phyloP scores from a whole-genome alignment of 2,888 invertebrate species.

The Amphimallon solstitiale region DNA sequence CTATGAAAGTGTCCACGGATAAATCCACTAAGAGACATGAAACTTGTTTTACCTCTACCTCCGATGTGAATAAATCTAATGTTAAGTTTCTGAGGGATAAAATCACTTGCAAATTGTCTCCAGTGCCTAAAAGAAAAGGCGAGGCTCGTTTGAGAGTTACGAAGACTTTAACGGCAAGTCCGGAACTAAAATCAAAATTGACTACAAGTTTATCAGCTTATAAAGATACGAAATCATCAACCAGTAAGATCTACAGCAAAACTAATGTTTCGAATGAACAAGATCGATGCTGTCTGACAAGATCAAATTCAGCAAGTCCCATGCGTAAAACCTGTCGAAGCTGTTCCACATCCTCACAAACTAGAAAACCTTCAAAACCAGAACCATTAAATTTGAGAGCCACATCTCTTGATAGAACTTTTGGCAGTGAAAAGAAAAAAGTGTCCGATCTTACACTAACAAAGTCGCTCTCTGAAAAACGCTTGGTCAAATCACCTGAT shows the following conservation, averaged over 20 bases:
- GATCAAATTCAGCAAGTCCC: conserved; percentile 43
- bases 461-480: conserved; percentile 47
- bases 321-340: conserved; percentile 39
- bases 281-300: conserved; percentile 29
- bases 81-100: conserved; percentile 72
- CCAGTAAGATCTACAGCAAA: conserved; percentile 61
- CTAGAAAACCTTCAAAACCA: not conserved
- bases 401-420: conserved; percentile 68
- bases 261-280: conserved; percentile 43
- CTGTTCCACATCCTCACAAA: conserved; percentile 35
- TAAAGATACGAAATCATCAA: conserved; percentile 58
- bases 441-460: conserved; percentile 62
- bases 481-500: conserved; percentile 65
- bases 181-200: conserved; percentile 59
- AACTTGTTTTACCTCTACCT: conserved; percentile 63
- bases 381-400: conserved; percentile 41
- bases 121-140: conserved; percentile 44
- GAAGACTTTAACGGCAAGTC: conserved; percentile 55
- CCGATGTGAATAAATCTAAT: conserved; percentile 64
- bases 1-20: conserved; percentile 61
- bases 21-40: conserved; percentile 63
- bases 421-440: conserved; percentile 67
- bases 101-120: conserved; percentile 69
- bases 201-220: conserved; percentile 59
- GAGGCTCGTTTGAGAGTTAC: conserved; percentile 50